These are phyloP conservation scores for Etheostoma spectabile DNA, from an alignment of 2,113 vertebrate species.

Conservation along the genomic window DNA sequence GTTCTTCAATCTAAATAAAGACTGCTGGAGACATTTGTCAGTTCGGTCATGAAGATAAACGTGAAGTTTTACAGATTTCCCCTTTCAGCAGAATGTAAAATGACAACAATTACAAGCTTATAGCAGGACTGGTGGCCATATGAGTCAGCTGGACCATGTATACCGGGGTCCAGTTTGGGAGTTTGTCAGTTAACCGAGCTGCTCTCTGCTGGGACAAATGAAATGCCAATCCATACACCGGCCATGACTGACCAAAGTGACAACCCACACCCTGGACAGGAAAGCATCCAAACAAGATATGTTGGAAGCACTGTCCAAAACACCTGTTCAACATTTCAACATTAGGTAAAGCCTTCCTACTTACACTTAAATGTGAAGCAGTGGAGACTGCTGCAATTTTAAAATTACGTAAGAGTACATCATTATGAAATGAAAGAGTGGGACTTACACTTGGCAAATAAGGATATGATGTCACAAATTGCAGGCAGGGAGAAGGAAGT, in stretches of 20 bases:
- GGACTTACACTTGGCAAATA: background rate
- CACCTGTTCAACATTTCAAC: background rate
- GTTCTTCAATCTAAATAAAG: background rate
- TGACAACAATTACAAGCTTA: background rate
- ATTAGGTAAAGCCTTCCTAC: too few relatives aligned
- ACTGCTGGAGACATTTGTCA: background rate
- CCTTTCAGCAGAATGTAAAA: background rate
- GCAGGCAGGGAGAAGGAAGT: background rate
- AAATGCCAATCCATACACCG: conserved; percentile 8
- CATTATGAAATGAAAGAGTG: background rate
- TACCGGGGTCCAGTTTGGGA: background rate
- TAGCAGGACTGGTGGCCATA: background rate
- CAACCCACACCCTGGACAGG: background rate
- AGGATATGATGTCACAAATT: conserved; percentile 13
- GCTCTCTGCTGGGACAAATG: conserved; percentile 6
- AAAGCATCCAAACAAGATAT: background rate
- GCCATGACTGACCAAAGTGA: conserved; percentile 4
- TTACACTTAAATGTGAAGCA: background rate
- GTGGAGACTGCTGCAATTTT: background rate
- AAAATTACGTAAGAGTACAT: background rate
- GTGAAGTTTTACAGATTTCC: background rate
- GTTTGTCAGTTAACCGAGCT: conserved; percentile 12
- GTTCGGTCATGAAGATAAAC: background rate
- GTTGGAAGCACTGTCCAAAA: background rate
- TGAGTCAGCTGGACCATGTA: background rate